phyloP scores from a whole-genome alignment of 1,140 invertebrate species.

The Cardiocondyla obscurior region DNA sequence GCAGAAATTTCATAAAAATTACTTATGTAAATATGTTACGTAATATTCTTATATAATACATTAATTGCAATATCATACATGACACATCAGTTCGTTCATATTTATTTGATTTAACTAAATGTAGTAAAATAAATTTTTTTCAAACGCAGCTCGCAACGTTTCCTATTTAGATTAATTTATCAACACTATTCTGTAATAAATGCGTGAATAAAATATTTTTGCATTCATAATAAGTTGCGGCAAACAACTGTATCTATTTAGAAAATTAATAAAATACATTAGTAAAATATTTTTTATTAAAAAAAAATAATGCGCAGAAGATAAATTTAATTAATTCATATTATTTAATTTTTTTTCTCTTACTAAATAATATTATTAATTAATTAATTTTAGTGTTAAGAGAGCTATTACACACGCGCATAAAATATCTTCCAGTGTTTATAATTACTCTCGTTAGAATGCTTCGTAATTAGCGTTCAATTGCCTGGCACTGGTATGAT shows the following conservation, averaged over 20 bases:
- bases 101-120: background rate
- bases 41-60: background rate
- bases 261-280: too few species aligned
- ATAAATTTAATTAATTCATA: too few species aligned
- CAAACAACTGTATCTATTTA: background rate
- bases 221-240: background rate
- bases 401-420: background rate
- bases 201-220: too few species aligned
- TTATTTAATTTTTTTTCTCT: too few species aligned
- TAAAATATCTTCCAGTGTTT: background rate
- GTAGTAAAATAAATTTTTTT: background rate
- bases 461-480: conserved; percentile 5
- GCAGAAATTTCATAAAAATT: background rate
- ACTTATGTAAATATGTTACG: background rate
- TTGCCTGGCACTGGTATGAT: conserved; percentile 16
- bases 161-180: background rate
- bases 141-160: background rate
- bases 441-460: background rate
- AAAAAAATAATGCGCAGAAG: too few species aligned
- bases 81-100: background rate
- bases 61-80: background rate
- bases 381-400: too few species aligned
- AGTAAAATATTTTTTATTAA: too few species aligned
- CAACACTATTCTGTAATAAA: background rate
- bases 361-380: too few species aligned